Conservation (phyloP, 2,888 invertebrate species). For the Eretmocerus hayati region DNA sequence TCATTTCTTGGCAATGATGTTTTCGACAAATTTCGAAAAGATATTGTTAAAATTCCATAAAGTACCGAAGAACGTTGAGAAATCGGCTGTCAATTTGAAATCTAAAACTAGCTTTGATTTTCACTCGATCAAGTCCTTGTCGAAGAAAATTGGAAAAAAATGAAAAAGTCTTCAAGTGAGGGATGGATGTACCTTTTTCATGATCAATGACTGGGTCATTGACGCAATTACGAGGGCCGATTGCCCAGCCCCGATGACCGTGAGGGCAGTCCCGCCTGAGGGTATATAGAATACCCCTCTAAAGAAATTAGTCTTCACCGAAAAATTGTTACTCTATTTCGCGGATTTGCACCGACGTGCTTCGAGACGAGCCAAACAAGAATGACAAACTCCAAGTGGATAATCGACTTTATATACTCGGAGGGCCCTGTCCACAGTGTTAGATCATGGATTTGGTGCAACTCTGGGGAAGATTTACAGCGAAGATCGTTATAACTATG, state of each 20-base stretch:
- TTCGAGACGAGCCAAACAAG: conserved; percentile 35
- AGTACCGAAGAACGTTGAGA: too few relatives aligned
- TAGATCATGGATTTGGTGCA: conserved; percentile 45
- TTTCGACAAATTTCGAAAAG: too few relatives aligned
- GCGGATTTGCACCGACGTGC: conserved; percentile 29
- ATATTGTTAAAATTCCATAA: too few relatives aligned
- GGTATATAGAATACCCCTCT: conserved; percentile 20
- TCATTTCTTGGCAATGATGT: too few relatives aligned
- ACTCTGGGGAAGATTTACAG: conserved; percentile 41
- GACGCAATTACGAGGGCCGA: background rate
- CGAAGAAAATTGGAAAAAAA: too few relatives aligned
- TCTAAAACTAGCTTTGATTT: too few relatives aligned
- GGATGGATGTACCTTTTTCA: conserved; percentile 21
- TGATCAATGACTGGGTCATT: conserved; percentile 1
- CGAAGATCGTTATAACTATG: conserved; percentile 40
- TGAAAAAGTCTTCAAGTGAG: too few relatives aligned
- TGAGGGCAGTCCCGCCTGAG: conserved; percentile 12
- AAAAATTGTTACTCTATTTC: conserved; percentile 16
- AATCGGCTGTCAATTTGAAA: too few relatives aligned
- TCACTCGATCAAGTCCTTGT: too few relatives aligned
- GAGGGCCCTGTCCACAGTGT: conserved; percentile 40
- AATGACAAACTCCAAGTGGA: conserved; percentile 41
- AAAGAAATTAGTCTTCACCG: conserved; percentile 15
- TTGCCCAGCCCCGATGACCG: background rate
- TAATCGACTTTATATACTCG: conserved; percentile 45